Evolutionary conservation across 2,888 invertebrate species (phyloP).

Genomic region (Ligdia adustata): DNA sequence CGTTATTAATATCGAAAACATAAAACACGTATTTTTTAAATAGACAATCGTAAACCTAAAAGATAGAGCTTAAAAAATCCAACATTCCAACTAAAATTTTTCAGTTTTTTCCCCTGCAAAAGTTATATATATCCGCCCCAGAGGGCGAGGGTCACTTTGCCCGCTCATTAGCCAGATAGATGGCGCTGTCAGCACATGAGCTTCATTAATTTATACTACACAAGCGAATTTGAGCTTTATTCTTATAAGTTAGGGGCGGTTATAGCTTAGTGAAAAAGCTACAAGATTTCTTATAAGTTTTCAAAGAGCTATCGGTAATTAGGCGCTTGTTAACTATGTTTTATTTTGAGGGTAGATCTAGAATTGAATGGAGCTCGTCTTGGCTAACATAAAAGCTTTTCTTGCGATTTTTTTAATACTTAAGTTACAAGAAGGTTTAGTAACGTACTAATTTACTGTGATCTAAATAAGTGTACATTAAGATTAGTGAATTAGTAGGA

Average conservation of each 20-base stretch:
- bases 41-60: too few species aligned
- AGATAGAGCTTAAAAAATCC: too few species aligned
- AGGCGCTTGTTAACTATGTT: slow-evolving; percentile 5
- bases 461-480: neutral
- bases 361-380: slow-evolving; percentile 1
- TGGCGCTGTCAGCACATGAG: slow-evolving; percentile 52
- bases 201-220: slow-evolving; percentile 60
- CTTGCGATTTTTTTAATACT: neutral
- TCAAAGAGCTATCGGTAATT: slow-evolving; percentile 14
- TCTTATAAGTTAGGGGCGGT: slow-evolving; percentile 31
- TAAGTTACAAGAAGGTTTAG: neutral
- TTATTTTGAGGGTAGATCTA: slow-evolving; percentile 5
- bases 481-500: neutral
- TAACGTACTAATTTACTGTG: neutral
- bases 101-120: slow-evolving; percentile 27
- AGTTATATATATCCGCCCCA: slow-evolving; percentile 36
- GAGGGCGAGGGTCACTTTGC: slow-evolving; percentile 40
- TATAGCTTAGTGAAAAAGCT: slow-evolving; percentile 17
- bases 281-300: slow-evolving; percentile 23
- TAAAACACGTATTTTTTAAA: too few species aligned
- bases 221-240: slow-evolving; percentile 53
- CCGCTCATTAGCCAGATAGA: slow-evolving; percentile 57
- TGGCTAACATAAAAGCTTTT: neutral
- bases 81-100: neutral
- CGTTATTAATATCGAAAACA: too few species aligned